phyloP scores from a whole-genome alignment of 2,888 invertebrate species.

The Salpingus planirostris region DNA sequence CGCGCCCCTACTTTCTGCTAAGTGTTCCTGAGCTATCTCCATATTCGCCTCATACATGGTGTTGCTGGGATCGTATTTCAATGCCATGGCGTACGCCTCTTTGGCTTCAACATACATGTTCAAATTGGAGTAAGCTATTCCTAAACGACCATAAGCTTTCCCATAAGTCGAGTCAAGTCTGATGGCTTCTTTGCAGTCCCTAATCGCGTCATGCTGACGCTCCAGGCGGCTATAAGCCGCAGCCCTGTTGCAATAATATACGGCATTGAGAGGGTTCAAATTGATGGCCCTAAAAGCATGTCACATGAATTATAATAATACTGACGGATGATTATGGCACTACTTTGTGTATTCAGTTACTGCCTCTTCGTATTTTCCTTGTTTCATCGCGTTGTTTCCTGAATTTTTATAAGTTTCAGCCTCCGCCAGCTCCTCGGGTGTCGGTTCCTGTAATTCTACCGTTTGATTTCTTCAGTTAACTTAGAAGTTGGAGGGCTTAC shows the following conservation, averaged over 20 bases:
- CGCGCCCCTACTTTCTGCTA: conserved; percentile 4
- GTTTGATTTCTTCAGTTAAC: too few relatives aligned
- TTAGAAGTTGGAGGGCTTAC: too few relatives aligned
- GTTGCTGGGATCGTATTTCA: conserved; percentile 87
- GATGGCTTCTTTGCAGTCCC: conserved; percentile 85
- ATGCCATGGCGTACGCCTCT: conserved; percentile 77
- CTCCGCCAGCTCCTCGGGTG: conserved; percentile 1
- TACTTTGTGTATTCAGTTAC: conserved; percentile 69
- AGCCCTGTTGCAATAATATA: conserved; percentile 95
- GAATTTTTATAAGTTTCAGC: conserved; percentile 83
- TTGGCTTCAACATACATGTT: conserved; percentile 77
- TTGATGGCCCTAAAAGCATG: conserved; percentile 75
- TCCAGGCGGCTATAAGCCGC: conserved; percentile 89
- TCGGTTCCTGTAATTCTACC: background rate
- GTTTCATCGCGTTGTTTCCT: conserved; percentile 85
- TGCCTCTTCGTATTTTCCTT: conserved; percentile 71
- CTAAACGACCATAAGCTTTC: conserved; percentile 91
- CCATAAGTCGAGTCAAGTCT: conserved; percentile 84
- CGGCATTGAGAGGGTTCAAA: conserved; percentile 79
- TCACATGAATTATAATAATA: too few relatives aligned
- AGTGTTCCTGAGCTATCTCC: conserved; percentile 65
- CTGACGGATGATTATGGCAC: too few relatives aligned
- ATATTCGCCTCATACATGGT: conserved; percentile 83
- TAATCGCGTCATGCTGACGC: conserved; percentile 73
- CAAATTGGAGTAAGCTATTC: conserved; percentile 76